Evolutionary conservation across 2,888 invertebrate species (phyloP), one percentile per base, ranked within the genome.

Genomic region (Acholoe squamosa): DNA sequence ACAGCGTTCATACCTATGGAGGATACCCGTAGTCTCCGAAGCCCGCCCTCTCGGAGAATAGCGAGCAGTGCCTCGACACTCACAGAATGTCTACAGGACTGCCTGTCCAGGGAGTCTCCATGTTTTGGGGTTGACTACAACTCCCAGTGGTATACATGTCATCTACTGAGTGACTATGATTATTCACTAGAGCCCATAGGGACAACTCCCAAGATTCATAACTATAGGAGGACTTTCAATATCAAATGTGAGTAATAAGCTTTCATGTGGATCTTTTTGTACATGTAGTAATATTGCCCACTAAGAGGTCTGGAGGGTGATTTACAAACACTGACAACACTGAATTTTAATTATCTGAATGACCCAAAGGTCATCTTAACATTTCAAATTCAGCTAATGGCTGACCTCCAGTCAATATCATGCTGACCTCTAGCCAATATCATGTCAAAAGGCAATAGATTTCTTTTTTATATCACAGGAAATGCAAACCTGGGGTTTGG

Each of bases 41-140:
- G n/a, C 61, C 43, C 43, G 5, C 22, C 3, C 12, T 61, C 61
- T 3, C 1, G n/a, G 61, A 19, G 61, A 3, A n/a, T 61, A n/a
- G 22, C 22, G 22, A 61, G 61, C n/a, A 3, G 12, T 3, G 61
- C 61, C 22, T 12, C 61, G 12, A 61, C 61, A n/a, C 61, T 61
- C 22, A 28, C 76, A 0, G 76, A 14, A 10, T 76, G 28, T 31
- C 31, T 76, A 3, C 0, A 76, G 25, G 76, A 76, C 25, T 76
- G 76, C 25, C 76, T 76, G 76, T 25, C 28, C 28, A 19, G 76
- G 28, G 31, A 19, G 25, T 28, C 16, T 19, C 76, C 76, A 1
- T 76, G 76, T 31, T 76, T n/a, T 25, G 76, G 76, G 28, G 25
- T 76, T 25, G 76, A 76, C 25, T 76, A 31, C 31, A 76, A 76